Percentiles rank a stretch among this genome's conserved stretches.
Evolutionary conservation across 2,888 invertebrate genomes (phyloP).

Genomic region (Camptogramma bilineatum): DNA sequence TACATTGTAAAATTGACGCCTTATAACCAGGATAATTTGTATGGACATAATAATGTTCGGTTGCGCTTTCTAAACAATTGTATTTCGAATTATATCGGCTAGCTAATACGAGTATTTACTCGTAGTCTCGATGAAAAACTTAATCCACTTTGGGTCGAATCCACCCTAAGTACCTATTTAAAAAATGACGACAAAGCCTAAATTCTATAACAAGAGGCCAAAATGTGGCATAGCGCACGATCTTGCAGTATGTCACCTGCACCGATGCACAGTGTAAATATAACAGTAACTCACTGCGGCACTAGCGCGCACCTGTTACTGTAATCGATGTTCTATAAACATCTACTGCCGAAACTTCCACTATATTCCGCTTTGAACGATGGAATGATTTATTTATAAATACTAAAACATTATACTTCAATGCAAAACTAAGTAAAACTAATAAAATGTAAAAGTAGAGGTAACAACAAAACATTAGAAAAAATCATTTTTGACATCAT

Average conservation of each 20-base stretch:
- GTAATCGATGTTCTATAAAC: conserved; percentile 69
- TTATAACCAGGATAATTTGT: no score
- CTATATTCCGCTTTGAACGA: conserved; percentile 29
- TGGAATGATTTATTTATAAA: conserved; percentile 1
- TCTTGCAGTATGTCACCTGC: conserved; percentile 36
- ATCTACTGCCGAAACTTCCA: conserved; percentile 39
- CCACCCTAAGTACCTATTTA: no score
- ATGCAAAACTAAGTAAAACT: background rate
- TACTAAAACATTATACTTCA: background rate
- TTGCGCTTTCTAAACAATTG: no score
- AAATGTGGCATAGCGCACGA: conserved; percentile 29
- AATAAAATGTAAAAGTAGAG: background rate
- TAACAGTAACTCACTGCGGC: conserved; percentile 74
- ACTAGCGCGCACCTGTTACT: conserved; percentile 76
- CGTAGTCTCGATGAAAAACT: no score
- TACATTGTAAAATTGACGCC: no score
- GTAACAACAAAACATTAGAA: no score
- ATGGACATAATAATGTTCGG: no score
- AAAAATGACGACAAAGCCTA: background rate
- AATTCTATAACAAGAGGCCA: background rate
- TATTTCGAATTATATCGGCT: no score
- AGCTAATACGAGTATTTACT: no score
- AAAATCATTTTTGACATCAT: no score
- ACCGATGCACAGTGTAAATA: conserved; percentile 60
- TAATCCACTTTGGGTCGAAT: no score